phyloP scores from a whole-genome alignment of 2,797 vertebrate genomes.

The Capromys pilorides region DNA sequence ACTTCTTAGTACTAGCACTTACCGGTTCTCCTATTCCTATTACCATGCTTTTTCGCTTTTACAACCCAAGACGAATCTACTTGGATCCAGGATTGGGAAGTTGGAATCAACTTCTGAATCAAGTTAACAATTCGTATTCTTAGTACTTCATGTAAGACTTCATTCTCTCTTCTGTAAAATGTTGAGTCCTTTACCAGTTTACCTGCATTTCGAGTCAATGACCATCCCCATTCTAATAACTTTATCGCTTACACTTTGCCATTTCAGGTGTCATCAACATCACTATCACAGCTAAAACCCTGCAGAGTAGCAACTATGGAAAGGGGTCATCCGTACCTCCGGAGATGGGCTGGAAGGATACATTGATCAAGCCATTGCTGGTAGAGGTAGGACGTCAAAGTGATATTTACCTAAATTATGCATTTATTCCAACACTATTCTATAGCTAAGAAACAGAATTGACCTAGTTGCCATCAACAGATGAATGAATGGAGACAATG shows the following conservation, averaged over 20 bases:
- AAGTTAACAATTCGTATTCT: neutral
- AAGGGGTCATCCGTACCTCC: conserved; percentile 82
- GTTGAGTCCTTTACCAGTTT: neutral
- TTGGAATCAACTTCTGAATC: neutral
- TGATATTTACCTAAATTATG: neutral
- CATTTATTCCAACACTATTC: neutral
- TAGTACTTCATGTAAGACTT: neutral
- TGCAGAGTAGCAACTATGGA: conserved; percentile 83
- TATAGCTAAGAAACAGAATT: neutral
- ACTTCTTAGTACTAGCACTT: neutral
- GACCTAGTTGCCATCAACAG: neutral
- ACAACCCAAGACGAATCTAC: neutral
- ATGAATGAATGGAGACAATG: neutral
- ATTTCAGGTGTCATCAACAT: conserved; percentile 78
- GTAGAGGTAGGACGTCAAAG: conserved; percentile 81
- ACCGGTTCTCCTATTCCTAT: neutral
- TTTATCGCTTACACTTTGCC: neutral
- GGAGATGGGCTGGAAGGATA: conserved; percentile 84
- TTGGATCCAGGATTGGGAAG: neutral
- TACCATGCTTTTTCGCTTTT: neutral
- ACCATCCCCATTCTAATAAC: neutral
- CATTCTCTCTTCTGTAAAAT: neutral
- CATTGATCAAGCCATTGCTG: conserved; percentile 80
- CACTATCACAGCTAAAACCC: conserved; percentile 84
- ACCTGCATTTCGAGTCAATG: neutral